Conservation (phyloP, 2,797 vertebrate genomes). For the Crotalus adamanteus region DNA sequence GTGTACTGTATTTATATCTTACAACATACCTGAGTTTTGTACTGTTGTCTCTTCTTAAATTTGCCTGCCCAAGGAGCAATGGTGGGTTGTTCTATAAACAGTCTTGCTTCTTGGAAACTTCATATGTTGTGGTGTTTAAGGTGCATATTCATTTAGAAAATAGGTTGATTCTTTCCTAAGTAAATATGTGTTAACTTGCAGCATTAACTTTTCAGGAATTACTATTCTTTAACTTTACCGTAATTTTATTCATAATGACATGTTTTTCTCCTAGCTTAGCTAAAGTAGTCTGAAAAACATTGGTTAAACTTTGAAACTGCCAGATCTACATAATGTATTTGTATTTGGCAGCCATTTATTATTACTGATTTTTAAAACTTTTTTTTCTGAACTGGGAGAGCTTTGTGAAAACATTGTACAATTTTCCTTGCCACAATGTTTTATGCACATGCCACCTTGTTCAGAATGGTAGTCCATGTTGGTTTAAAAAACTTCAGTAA, state of each 20-base stretch:
- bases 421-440: background rate
- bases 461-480: background rate
- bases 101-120: background rate
- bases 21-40: background rate
- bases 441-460: background rate
- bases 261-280: background rate
- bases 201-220: background rate
- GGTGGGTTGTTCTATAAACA: background rate
- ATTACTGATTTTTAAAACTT: background rate
- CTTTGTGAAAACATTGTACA: background rate
- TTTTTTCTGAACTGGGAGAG: background rate
- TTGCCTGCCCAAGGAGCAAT: background rate
- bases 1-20: background rate
- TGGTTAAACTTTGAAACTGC: background rate
- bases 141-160: background rate
- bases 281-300: background rate
- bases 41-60: background rate
- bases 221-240: background rate
- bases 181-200: background rate
- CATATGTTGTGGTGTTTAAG: background rate
- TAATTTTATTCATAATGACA: background rate
- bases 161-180: too few relatives aligned
- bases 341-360: background rate
- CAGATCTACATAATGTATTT: background rate
- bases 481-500: background rate